phyloP scores from a whole-genome alignment of 1,140 invertebrate species.

The Drosophila nasuta region DNA sequence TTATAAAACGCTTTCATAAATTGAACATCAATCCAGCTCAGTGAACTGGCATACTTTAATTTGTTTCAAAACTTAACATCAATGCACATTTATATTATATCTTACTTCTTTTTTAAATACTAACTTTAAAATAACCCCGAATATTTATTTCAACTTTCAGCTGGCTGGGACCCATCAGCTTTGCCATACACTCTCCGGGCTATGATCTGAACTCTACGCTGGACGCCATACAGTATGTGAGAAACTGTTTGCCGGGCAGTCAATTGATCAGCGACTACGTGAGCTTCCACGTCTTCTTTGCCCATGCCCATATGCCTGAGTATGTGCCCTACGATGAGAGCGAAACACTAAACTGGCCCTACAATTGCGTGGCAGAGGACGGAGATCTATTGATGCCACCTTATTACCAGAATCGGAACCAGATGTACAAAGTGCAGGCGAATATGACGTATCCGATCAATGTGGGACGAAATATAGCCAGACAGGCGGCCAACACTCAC shows the following conservation, averaged over 20 bases:
- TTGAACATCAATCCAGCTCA: no score
- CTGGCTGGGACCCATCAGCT: slow-evolving; percentile 89
- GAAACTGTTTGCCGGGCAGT: slow-evolving; percentile 88
- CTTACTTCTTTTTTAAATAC: no score
- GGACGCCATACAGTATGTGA: slow-evolving; percentile 88
- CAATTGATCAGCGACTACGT: slow-evolving; percentile 90
- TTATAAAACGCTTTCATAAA: no score
- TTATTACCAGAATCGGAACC: slow-evolving; percentile 87
- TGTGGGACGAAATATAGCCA: slow-evolving; percentile 93
- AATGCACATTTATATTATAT: background rate
- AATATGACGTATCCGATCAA: slow-evolving; percentile 94
- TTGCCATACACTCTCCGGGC: slow-evolving; percentile 91
- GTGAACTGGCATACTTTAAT: no score
- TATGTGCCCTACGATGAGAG: slow-evolving; percentile 87
- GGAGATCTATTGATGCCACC: slow-evolving; percentile 85
- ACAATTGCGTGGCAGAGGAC: slow-evolving; percentile 86
- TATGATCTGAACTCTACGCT: slow-evolving; percentile 88
- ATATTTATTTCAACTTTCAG: slow-evolving; percentile 42
- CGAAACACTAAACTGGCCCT: slow-evolving; percentile 86
- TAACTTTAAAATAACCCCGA: background rate
- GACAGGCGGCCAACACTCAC: slow-evolving; percentile 91
- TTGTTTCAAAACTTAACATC: no score
- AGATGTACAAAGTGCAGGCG: slow-evolving; percentile 91
- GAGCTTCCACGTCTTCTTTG: slow-evolving; percentile 94
- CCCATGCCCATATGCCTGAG: slow-evolving; percentile 91